Base-by-base conservation (phyloP, 2,113 vertebrate species). In the Sinocyclocheilus grahami region DNA sequence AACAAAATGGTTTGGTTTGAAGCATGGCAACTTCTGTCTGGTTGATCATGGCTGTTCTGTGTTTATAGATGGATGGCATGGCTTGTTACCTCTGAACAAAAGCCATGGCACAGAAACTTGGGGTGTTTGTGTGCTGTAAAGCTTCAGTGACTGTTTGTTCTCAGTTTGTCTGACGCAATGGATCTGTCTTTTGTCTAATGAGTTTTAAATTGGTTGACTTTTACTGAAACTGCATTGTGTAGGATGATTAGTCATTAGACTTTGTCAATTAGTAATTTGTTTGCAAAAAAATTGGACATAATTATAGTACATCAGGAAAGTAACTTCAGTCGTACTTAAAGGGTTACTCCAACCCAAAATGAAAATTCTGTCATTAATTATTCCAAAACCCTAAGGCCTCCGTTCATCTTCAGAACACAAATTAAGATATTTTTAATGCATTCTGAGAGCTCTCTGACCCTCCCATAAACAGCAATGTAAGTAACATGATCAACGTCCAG, bases 71-170 rank as follows among this genome's bases (percentile, higher is more conserved):
- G 30, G 11, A 86, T 65, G 69, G n/a, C 20, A 20, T 62, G 53
- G 62, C 24, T 14, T 71, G 62, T 80, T 58, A 75, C 27, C 53
- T 75, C 39, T 24, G 71, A 79, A 71, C 46, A 58, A 42, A 63
- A 63, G 58, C 3, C 22, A 1, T 14, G 20, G 42, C 1, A 22
- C 27, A 84, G 13, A 60, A 84, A 84, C 69, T 18, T 30, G 39
- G n/a, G 30, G 9, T 55, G 48, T 65, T 53, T 55, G 84, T 75
- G 42, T 48, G 51, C 33, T 24, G 22, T 86, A 27, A 48, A 51
- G 24, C 75, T 74, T 86, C 85, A 72, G 51, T 74, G 65, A 27
- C 14, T 62, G 5, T 72, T 24, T 24, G 8, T 18, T 72, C 37
- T 80, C 37, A 6, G 20, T 80, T 60, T 72, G 12, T 33, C 24